Evolutionary conservation across 2,113 vertebrate species (phyloP).

Genomic region (Tragelaphus buxtoni): DNA sequence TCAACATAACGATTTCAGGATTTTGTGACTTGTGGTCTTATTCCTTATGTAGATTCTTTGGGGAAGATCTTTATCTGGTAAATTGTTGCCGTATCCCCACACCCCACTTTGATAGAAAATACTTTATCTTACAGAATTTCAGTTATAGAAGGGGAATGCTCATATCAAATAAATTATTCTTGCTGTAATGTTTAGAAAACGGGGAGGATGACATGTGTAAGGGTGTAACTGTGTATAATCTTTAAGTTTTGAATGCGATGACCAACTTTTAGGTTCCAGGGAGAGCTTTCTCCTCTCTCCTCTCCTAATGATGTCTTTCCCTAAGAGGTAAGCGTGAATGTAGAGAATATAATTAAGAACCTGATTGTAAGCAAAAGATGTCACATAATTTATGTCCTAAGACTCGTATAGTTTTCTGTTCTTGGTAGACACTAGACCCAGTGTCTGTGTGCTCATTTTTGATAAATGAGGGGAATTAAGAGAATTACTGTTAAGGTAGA

Average conservation of each 20-base stretch:
- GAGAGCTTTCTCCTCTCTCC: neutral
- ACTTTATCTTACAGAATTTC: neutral
- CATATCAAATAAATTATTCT: neutral
- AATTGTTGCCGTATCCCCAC: neutral
- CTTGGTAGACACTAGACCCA: neutral
- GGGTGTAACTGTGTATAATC: neutral
- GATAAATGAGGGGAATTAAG: neutral
- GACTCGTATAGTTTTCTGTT: neutral
- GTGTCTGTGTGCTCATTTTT: neutral
- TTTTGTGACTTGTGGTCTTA: neutral
- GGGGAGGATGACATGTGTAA: neutral
- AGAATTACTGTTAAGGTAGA: neutral
- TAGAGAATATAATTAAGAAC: neutral
- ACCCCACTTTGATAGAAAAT: neutral
- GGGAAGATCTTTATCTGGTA: neutral
- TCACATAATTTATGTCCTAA: neutral
- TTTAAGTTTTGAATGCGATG: neutral
- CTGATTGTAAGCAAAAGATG: neutral
- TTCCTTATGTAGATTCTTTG: neutral
- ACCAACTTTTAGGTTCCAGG: neutral
- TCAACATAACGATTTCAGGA: neutral
- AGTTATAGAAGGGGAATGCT: neutral
- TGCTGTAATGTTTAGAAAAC: neutral
- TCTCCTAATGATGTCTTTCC: neutral
- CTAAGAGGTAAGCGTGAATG: neutral